A percentile compares a stretch with the other conserved stretches of the same genome.
Evolutionary conservation across 2,888 invertebrate species (phyloP).

Genomic region (Drosophila neutralis): DNA sequence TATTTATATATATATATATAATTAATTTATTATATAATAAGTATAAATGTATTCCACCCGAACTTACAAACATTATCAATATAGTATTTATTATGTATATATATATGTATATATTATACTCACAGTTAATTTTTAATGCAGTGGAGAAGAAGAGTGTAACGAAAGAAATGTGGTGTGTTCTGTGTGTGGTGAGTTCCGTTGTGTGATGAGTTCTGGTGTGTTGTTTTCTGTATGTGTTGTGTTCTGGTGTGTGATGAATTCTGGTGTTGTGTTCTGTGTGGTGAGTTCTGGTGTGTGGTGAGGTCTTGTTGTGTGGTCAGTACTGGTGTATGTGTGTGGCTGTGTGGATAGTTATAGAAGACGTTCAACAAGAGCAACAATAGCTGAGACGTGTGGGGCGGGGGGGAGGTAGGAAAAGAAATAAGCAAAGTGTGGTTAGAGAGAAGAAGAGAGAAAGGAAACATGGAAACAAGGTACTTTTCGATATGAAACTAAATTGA

Average conservation of each 20-base stretch:
- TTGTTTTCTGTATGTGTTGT: slow-evolving; percentile 7
- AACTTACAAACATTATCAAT: slow-evolving; percentile 43
- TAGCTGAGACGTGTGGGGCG: slow-evolving; percentile 4
- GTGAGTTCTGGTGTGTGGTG: not conserved
- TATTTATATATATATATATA: slow-evolving; percentile 37
- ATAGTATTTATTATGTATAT: slow-evolving; percentile 45
- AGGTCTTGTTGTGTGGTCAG: slow-evolving; percentile 4
- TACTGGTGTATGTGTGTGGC: not conserved
- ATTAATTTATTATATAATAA: slow-evolving; percentile 39
- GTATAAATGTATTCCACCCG: slow-evolving; percentile 35
- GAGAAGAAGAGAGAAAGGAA: slow-evolving; percentile 45
- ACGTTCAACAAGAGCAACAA: slow-evolving; percentile 52
- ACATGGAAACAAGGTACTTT: slow-evolving; percentile 61
- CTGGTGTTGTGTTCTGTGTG: not conserved
- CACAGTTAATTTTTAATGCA: slow-evolving; percentile 76
- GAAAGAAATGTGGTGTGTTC: slow-evolving; percentile 35
- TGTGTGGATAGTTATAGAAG: slow-evolving; percentile 44
- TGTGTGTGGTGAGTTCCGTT: not conserved
- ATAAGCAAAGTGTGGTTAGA: slow-evolving; percentile 24
- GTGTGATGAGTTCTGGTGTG: slow-evolving; percentile 16
- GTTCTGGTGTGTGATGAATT: not conserved
- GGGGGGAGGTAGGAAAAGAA: slow-evolving; percentile 6
- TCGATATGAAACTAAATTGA: slow-evolving; percentile 76
- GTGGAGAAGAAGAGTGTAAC: slow-evolving; percentile 72
- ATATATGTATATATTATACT: slow-evolving; percentile 62